phyloP scores from a whole-genome alignment of 2,113 vertebrate genomes.

The Pogonocichla stellata region DNA sequence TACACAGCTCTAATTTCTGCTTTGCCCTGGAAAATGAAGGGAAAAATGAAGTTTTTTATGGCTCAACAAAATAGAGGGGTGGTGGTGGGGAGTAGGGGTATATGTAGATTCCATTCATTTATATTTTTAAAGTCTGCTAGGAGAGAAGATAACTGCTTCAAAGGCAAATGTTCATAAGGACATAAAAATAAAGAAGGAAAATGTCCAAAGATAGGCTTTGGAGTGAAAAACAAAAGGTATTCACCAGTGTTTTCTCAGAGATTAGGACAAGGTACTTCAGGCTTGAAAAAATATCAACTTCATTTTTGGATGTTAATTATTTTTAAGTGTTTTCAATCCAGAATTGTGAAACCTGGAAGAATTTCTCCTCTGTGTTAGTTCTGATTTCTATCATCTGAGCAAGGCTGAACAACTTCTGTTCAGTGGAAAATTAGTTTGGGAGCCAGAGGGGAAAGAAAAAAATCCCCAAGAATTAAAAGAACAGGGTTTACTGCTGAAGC shows the following conservation, averaged over 20 bases:
- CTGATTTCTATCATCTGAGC: neutral
- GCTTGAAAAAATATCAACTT: neutral
- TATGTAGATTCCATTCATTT: neutral
- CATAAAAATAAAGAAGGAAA: neutral
- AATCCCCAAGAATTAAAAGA: neutral
- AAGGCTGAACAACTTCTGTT: conserved; percentile 11
- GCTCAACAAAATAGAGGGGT: neutral
- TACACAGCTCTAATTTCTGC: neutral
- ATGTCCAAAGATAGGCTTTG: neutral
- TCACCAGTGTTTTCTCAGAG: neutral
- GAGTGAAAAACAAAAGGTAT: neutral
- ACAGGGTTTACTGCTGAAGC: neutral
- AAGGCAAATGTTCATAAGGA: neutral
- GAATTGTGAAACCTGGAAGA: neutral
- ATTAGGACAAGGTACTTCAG: neutral
- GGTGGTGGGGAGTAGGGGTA: rapidly evolving
- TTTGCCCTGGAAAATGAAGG: neutral
- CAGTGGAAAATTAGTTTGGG: conserved; percentile 15
- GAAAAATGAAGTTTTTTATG: neutral
- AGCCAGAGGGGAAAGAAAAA: neutral
- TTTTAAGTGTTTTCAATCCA: neutral
- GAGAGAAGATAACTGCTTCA: neutral
- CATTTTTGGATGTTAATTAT: neutral
- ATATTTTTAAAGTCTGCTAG: neutral
- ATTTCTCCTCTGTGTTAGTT: neutral